Base-by-base conservation (phyloP, 2,113 vertebrate genomes). In the Pituophis catenifer region DNA sequence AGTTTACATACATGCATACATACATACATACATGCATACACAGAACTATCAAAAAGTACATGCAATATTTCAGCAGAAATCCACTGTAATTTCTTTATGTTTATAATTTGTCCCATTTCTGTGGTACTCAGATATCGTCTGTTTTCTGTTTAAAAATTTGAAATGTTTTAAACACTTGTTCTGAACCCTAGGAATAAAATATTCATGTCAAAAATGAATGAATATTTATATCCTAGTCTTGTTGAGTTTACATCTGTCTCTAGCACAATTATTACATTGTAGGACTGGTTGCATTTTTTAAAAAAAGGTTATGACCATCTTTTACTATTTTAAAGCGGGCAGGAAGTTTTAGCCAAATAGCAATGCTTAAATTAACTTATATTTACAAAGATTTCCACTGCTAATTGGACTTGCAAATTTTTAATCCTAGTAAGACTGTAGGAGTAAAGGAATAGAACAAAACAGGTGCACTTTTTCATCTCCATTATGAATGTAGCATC, bases 71-170 rank as follows among this genome's bases (percentile, higher is more conserved):
- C 70, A 93, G 5, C 2, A 86, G 48, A 29, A 92, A 33, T 75
- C 91, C 19, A 29, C 93, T 52, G 44, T 33, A 92, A n/a, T 93
- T 89, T 89, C 95, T 93, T 93, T 89, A 92, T 29, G 57, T 38
- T 90, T n/a, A 65, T 65, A 21, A n/a, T 75, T 94, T 93, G 12
- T 59, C 85, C 92, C 93, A 10, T 88, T 93, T 94, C 90, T 94
- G 1, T 81, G 85, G 87, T 38, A 38, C 21, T 8, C 11, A 12
- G 10, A 50, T 50, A 29, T 33, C 54, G 50, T 85, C 17, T 33
- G 12, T 24, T 93, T 81, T 55, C 29, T 19, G 15, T 53, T 26
- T 48, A 70, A 29, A 48, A 89, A 17, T 70, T 23, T 19, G 21
- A 23, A 85, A 44, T 48, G 6, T 91, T 75, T 90, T 23, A 75